phyloP scores from a whole-genome alignment of 2,888 invertebrate species.

The Synanthedon vespiformis region DNA sequence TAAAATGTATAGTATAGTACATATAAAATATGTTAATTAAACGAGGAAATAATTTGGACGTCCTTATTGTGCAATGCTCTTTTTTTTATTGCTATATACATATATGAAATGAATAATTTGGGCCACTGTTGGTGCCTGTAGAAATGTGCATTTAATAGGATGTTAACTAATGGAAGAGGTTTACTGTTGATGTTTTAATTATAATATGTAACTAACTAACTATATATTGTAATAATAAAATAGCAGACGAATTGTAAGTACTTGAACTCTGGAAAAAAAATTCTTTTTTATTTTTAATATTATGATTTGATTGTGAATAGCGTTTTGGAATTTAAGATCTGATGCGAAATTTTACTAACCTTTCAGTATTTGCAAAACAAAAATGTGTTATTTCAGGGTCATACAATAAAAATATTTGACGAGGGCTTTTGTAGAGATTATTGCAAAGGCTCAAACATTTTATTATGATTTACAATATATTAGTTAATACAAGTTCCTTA shows the following conservation, averaged over 20 bases:
- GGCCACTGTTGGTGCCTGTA: conserved; percentile 36
- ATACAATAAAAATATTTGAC: no score
- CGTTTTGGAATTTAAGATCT: not conserved
- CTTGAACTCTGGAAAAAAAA: not conserved
- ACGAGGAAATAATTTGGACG: no score
- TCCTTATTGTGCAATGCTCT: conserved; percentile 18
- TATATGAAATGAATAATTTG: conserved; percentile 21
- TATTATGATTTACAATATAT: conserved; percentile 15
- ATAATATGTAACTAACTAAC: no score
- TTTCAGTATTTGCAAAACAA: not conserved
- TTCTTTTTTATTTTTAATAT: not conserved
- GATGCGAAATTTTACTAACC: not conserved
- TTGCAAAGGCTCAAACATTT: no score
- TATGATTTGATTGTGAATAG: not conserved
- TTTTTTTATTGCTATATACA: conserved; percentile 12
- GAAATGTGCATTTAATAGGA: conserved; percentile 63
- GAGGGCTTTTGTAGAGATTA: no score
- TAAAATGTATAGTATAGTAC: no score
- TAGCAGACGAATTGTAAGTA: not conserved
- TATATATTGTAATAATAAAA: no score
- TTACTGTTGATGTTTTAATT: conserved; percentile 52
- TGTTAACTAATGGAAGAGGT: conserved; percentile 61
- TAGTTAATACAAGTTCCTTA: conserved; percentile 35
- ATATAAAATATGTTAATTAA: no score
- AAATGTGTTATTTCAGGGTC: not conserved